phyloP scores from a whole-genome alignment of 2,888 invertebrate genomes.

The Baccha elongata region DNA sequence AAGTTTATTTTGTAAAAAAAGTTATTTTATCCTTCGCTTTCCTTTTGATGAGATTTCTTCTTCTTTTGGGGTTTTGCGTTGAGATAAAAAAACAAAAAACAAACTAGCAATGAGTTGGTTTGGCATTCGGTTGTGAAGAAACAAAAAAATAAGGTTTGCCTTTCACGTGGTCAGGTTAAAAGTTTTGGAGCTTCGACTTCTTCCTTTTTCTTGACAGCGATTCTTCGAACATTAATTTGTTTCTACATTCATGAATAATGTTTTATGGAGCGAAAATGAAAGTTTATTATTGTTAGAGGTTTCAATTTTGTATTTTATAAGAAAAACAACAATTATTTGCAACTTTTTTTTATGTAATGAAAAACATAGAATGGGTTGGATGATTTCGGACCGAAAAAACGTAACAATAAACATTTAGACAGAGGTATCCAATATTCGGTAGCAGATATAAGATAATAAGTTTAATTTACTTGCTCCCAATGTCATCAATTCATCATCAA shows the following conservation, averaged over 20 bases:
- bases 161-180: slow-evolving; percentile 48
- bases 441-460: too few species aligned
- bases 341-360: too few species aligned
- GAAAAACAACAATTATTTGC: neutral
- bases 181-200: slow-evolving; percentile 28
- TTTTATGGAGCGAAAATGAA: neutral
- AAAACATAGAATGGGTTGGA: too few species aligned
- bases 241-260: neutral
- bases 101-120: slow-evolving; percentile 2
- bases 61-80: slow-evolving; percentile 18
- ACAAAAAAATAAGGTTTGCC: neutral
- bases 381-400: too few species aligned
- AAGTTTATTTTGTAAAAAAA: slow-evolving; percentile 43
- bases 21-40: slow-evolving; percentile 27
- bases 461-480: too few species aligned
- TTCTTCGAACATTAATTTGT: slow-evolving; percentile 49
- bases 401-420: too few species aligned
- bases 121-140: neutral
- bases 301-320: too few species aligned
- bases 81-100: slow-evolving; percentile 4
- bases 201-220: slow-evolving; percentile 2
- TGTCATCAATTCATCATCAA: too few species aligned
- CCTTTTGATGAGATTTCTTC: slow-evolving; percentile 51
- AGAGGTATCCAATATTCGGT: too few species aligned
- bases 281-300: neutral